A percentile compares a stretch with the other conserved stretches of the same genome.
Conservation (phyloP, 1,140 invertebrate species). For the Drosophila busckii region DNA sequence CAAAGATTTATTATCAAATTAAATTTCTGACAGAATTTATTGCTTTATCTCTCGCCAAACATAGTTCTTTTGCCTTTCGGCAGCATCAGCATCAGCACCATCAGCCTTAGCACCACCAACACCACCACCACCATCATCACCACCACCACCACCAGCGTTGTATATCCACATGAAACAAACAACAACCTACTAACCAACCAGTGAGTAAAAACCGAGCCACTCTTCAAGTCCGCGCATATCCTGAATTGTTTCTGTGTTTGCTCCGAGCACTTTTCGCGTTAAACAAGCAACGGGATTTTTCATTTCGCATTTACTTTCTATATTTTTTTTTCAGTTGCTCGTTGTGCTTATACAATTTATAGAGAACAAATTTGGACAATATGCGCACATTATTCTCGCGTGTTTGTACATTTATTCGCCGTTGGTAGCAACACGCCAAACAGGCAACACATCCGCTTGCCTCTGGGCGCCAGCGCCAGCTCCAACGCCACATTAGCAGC, state of each 20-base stretch:
- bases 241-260: slow-evolving; percentile 25
- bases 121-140: slow-evolving; percentile 36
- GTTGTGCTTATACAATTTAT: slow-evolving; percentile 75
- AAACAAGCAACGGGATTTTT: slow-evolving; percentile 40
- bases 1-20: slow-evolving; percentile 79
- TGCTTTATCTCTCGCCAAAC: slow-evolving; percentile 79
- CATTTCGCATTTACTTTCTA: too few species aligned
- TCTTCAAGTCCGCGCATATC: slow-evolving; percentile 48
- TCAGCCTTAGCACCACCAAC: slow-evolving; percentile 26
- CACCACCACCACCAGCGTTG: slow-evolving; percentile 39
- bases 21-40: slow-evolving; percentile 80
- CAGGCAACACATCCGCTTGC: not conserved
- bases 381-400: slow-evolving; percentile 65
- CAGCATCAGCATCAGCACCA: slow-evolving; percentile 46
- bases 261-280: slow-evolving; percentile 40
- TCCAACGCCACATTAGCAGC: slow-evolving; percentile 15
- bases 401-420: slow-evolving; percentile 53
- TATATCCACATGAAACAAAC: too few species aligned
- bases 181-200: slow-evolving; percentile 22
- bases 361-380: slow-evolving; percentile 78
- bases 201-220: slow-evolving; percentile 15
- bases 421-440: slow-evolving; percentile 17
- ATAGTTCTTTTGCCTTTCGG: slow-evolving; percentile 77
- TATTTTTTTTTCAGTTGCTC: slow-evolving; percentile 44
- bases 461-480: too few species aligned